Percentiles rank a stretch among this genome's conserved stretches.
These are phyloP conservation scores for Lithophane semibrunnea DNA, from an alignment of 2,888 invertebrate species.

Conservation along the genomic window DNA sequence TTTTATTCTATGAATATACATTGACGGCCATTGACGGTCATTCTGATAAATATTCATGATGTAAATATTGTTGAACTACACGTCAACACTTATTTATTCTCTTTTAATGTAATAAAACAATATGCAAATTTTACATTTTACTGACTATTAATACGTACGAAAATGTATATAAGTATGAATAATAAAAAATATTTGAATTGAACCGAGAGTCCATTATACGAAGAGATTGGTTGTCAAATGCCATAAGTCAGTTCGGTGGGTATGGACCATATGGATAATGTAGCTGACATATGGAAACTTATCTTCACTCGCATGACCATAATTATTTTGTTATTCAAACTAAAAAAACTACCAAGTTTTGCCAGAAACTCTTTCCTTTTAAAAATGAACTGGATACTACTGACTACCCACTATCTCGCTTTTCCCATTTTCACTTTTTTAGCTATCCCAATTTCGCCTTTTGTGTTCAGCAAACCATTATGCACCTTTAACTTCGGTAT, in stretches of 20 bases:
- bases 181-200: conserved; percentile 8
- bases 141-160: not conserved
- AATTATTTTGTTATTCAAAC: not conserved
- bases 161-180: not conserved
- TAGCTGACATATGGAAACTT: not conserved
- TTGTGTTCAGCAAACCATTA: conserved; percentile 16
- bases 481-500: not conserved
- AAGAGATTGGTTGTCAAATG: conserved; percentile 32
- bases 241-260: not conserved
- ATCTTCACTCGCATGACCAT: not conserved
- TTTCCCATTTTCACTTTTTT: not conserved
- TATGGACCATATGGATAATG: conserved; percentile 32
- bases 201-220: conserved; percentile 4
- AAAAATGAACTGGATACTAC: not conserved
- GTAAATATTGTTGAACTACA: conserved; percentile 4
- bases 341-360: not conserved
- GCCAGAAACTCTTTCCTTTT: not conserved
- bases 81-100: conserved; percentile 4
- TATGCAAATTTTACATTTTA: not conserved
- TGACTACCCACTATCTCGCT: not conserved
- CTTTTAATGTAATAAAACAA: not conserved
- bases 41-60: conserved; percentile 15
- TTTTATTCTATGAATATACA: conserved; percentile 1
- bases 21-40: not conserved
- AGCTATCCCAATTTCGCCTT: not conserved